Base-by-base conservation (phyloP, 2,113 vertebrate genomes). In the Cyanoderma ruficeps region DNA sequence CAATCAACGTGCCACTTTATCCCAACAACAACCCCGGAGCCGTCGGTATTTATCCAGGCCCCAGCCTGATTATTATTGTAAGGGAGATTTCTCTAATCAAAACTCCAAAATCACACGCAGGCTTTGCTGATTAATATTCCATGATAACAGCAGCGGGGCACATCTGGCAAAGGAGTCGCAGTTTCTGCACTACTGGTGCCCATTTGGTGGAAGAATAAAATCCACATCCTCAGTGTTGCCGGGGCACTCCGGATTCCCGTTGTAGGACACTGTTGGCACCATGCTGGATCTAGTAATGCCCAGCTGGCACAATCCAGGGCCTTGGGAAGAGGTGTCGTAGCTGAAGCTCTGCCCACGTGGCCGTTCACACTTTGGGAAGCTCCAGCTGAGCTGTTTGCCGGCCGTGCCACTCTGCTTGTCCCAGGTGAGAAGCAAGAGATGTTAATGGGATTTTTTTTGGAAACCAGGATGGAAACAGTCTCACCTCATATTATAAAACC, bases 21-120 rank as follows among this genome's bases (percentile, higher is more conserved):
- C 92, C 94, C 89, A 89, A 93, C 90, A 63, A 80, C 93, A 96
- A 89, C 79, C 85, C 93, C 74, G 88, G 97, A 97, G 96, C 92
- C 95, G 24, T 47, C 80, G 93, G 86, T 96, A 91, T 97, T 98
- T 97, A 94, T 87, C 97, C 87, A 97, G 96, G 93, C 97, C 96
- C 95, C 92, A 94, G 87, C 79, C 41, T 98, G 98, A 98, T 98
- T 98, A 98, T 98, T 98, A 97, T 98, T 98, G 72, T 98, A 98
- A 98, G 96, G 85, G 96, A 95, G 98, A 98, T 98, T 98, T 98
- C 97, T 97, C 97, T 98, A 98, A 98, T 98, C 98, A 98, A 98
- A 98, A 98, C 97, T 97, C 96, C 92, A 77, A 93, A 98, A 97
- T 98, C 98, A 98, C 97, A 97, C 88, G 79, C 97, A 97, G 97